Conservation (phyloP, 1,140 invertebrate species). For the Calliphora vicina region DNA sequence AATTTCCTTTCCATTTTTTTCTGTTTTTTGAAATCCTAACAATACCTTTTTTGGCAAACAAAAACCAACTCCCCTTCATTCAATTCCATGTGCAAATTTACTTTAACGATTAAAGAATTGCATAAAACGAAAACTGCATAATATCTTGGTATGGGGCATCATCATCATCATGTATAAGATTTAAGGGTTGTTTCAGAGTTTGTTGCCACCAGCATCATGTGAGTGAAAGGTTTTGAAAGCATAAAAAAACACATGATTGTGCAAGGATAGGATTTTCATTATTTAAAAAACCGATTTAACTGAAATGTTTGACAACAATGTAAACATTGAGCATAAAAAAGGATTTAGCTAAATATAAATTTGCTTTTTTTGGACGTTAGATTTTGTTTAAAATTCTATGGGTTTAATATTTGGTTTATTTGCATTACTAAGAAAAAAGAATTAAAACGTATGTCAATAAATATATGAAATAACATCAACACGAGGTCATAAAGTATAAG, state of each 20-base stretch:
- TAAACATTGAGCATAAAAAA: not conserved
- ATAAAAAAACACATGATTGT: not conserved
- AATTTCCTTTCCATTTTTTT: not conserved
- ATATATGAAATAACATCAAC: no score
- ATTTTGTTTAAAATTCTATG: not conserved
- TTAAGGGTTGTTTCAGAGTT: not conserved
- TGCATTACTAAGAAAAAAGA: not conserved
- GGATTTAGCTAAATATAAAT: not conserved
- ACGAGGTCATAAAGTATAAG: no score
- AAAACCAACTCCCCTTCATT: no score
- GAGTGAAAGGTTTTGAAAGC: not conserved
- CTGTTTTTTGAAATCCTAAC: not conserved
- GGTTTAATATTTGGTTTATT: not conserved
- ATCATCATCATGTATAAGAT: no score
- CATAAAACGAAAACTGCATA: not conserved
- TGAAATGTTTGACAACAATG: constrained; percentile 9
- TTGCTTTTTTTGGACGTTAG: not conserved
- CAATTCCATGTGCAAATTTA: not conserved
- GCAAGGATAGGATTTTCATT: no score
- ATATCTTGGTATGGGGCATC: constrained; percentile 11
- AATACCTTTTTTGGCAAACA: not conserved
- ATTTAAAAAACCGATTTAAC: not conserved
- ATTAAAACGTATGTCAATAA: no score
- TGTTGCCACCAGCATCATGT: not conserved
- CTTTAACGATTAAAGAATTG: constrained; percentile 6